phyloP scores from a whole-genome alignment of 2,797 vertebrate species.

The Decapterus maruadsi region DNA sequence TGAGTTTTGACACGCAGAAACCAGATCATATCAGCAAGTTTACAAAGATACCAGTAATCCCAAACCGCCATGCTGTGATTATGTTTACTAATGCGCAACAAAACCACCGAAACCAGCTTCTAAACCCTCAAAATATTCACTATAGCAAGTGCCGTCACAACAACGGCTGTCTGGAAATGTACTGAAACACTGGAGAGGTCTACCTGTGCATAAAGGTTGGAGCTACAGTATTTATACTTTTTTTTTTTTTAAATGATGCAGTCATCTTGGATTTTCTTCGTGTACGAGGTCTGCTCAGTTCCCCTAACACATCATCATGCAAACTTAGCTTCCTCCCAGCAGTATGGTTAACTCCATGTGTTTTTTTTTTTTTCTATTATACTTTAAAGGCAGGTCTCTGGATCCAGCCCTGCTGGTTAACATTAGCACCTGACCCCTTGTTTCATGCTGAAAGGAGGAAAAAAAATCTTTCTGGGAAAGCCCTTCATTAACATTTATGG shows the following conservation, averaged over 20 bases:
- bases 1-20: no score
- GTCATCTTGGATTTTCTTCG: conserved; percentile 21
- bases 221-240: conserved; percentile 8
- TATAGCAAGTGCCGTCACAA: neutral
- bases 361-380: conserved; percentile 44
- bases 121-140: neutral
- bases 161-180: neutral
- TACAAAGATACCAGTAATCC: neutral
- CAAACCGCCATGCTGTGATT: neutral
- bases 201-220: neutral
- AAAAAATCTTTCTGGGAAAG: conserved; percentile 83
- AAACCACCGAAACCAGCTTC: neutral
- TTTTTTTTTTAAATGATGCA: neutral
- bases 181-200: neutral
- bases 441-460: conserved; percentile 64
- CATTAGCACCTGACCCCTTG: conserved; percentile 79
- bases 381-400: conserved; percentile 60
- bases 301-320: conserved; percentile 54
- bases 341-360: conserved; percentile 47
- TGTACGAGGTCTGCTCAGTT: conserved; percentile 34
- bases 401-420: conserved; percentile 70
- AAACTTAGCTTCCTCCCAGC: conserved; percentile 44
- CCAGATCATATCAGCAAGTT: neutral
- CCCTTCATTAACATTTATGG: conserved; percentile 86
- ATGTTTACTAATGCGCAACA: neutral